Base-by-base conservation (phyloP, 2,888 invertebrate species). In the Mesorhabditis spiculigera region DNA sequence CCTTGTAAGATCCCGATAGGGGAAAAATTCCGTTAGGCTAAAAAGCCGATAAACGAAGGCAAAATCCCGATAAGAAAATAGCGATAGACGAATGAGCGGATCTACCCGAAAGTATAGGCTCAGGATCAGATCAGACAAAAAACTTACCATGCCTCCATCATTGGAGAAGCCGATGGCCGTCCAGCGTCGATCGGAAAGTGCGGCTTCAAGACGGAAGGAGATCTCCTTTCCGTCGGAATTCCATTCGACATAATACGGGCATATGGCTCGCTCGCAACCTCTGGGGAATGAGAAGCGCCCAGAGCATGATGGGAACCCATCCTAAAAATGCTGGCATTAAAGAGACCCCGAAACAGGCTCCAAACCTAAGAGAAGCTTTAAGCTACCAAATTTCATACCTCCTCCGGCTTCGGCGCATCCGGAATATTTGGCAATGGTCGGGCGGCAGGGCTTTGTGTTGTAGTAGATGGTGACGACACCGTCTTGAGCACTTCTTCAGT, bases 131-230 rank as follows among this genome's bases (percentile, higher is more conserved):
- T 28, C 28, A 28, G 28, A 28, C 28, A 28, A 28, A 28, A n/a
- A 13, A 10, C 70, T 3, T 41, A 78, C 81, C 86, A 86, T 87
- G 41, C 68, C 69, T 45, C 81, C 83, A 66, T 82, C 81, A 45
- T 74, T 74, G n/a, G 82, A 82, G 79, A 87, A 87, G n/a, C 86
- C 87, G 61, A 87, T 78, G 6, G 85, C 86, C 6, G 85, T 86
- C 86, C 87, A 87, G 69, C 78, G 77, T 43, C 75, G 76, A 2
- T 73, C 68, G 6, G 74, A 65, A 41, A 84, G 73, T 43, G 75
- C 71, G 41, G 84, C 77, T 63, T 72, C 71, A 63, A 86, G 70
- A 6, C 66, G 72, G 73, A 86, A 85, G 42, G 75, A 68, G 28
- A 85, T 71, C 41, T 67, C 69, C n/a, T n/a, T 28, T 67, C 76